Evolutionary conservation across 2,797 vertebrate genomes (phyloP).

Genomic region (Oreochromis mossambicus): DNA sequence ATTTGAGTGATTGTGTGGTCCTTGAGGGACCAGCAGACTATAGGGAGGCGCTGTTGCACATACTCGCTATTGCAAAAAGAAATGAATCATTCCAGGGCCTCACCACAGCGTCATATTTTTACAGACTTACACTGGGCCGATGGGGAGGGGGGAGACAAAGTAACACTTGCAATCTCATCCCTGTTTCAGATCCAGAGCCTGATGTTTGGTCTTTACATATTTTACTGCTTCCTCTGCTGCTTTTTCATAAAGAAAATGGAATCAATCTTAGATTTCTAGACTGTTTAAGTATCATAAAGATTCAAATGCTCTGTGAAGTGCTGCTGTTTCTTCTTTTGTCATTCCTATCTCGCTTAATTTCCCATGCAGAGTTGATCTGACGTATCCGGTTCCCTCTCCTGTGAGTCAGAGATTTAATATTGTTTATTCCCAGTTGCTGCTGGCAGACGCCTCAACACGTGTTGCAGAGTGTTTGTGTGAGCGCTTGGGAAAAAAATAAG

Average conservation of each 20-base stretch:
- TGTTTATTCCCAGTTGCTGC: conserved; percentile 26
- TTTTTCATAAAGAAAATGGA: neutral
- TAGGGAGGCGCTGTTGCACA: neutral
- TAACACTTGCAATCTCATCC: neutral
- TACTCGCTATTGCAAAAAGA: neutral
- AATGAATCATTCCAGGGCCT: neutral
- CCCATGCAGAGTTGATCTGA: neutral
- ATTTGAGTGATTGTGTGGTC: neutral
- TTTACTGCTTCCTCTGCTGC: neutral
- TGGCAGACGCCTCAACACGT: neutral
- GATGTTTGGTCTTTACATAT: conserved; percentile 6
- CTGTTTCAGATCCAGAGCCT: conserved; percentile 46
- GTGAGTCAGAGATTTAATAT: conserved; percentile 22
- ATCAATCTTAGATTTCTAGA: neutral
- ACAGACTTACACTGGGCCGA: neutral
- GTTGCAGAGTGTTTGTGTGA: conserved; percentile 3
- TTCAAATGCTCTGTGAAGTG: neutral
- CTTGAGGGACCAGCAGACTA: neutral
- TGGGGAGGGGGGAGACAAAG: neutral
- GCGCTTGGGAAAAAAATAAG: neutral
- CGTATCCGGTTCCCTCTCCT: neutral
- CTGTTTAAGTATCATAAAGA: neutral
- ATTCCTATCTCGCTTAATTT: neutral
- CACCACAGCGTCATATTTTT: neutral
- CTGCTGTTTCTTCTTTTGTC: neutral